These are phyloP conservation scores for Bergia sp. DNA, from an alignment of 92 coral and sea anemone species.

Conservation along the genomic window DNA sequence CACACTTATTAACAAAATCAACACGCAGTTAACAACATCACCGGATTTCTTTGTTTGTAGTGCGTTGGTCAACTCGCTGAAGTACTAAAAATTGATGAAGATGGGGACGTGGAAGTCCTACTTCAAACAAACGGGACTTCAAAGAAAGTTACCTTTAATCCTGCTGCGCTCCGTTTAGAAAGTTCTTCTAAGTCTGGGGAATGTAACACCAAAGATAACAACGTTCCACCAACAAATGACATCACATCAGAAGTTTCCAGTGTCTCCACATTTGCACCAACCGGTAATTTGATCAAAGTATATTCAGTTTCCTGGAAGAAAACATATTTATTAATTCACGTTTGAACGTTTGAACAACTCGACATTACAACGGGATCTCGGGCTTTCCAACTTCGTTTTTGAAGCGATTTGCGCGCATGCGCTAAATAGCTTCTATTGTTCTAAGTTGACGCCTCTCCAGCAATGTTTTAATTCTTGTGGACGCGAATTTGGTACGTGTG, in stretches of 20 bases:
- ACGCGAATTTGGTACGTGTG: no score
- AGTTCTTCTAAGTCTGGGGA: background rate
- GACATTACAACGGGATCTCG: no score
- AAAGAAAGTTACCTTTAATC: background rate
- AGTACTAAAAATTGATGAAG: slow-evolving; percentile 1
- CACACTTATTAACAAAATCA: background rate
- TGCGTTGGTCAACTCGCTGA: slow-evolving; percentile 12
- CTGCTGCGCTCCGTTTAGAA: slow-evolving; percentile 18
- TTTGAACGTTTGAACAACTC: no score
- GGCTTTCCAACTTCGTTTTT: no score
- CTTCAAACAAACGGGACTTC: background rate
- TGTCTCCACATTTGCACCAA: background rate
- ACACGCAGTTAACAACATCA: background rate
- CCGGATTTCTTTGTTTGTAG: background rate
- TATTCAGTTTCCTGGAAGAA: background rate
- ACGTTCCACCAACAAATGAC: background rate
- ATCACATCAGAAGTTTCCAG: background rate
- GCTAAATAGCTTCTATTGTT: no score
- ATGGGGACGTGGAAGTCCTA: slow-evolving; percentile 16
- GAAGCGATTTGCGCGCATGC: no score
- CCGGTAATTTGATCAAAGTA: background rate
- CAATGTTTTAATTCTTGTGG: no score
- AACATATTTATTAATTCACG: no score
- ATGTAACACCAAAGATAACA: background rate
- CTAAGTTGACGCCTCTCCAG: no score